Evolutionary conservation across 2,888 invertebrate species (phyloP).

Genomic region (Drosophila eohydei): DNA sequence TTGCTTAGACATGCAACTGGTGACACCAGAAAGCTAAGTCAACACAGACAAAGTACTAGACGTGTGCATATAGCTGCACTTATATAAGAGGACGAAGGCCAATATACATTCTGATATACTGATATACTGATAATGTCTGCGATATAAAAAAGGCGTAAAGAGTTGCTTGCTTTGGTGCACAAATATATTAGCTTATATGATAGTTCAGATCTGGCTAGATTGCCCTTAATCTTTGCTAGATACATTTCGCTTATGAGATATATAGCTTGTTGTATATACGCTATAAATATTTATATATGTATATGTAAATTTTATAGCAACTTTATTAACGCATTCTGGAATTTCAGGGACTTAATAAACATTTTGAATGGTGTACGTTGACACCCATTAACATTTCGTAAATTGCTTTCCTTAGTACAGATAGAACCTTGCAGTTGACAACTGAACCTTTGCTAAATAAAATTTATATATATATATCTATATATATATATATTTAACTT

Average conservation of each 20-base stretch:
- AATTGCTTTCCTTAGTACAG: not conserved
- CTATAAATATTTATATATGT: not conserved
- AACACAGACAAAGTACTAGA: not conserved
- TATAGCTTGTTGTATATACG: not conserved
- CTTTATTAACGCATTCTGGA: not conserved
- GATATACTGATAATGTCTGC: not conserved
- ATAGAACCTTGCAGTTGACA: not conserved
- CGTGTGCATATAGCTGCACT: not conserved
- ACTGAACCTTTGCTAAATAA: not conserved
- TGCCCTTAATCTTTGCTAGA: not conserved
- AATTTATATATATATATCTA: rapidly evolving
- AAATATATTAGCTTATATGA: not conserved
- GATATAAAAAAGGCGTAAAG: not conserved
- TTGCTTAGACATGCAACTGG: constrained; percentile 14
- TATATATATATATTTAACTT: not conserved
- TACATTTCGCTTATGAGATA: too few relatives aligned
- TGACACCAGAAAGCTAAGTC: not conserved
- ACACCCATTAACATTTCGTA: not conserved
- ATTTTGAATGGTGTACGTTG: not conserved
- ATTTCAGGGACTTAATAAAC: not conserved
- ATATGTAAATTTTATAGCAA: not conserved
- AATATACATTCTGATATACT: not conserved
- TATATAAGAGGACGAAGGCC: constrained; percentile 5
- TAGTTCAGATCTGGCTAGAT: not conserved
- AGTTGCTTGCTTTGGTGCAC: not conserved